Conservation (phyloP, 2,888 invertebrate species). For the Eristalis intricaria region DNA sequence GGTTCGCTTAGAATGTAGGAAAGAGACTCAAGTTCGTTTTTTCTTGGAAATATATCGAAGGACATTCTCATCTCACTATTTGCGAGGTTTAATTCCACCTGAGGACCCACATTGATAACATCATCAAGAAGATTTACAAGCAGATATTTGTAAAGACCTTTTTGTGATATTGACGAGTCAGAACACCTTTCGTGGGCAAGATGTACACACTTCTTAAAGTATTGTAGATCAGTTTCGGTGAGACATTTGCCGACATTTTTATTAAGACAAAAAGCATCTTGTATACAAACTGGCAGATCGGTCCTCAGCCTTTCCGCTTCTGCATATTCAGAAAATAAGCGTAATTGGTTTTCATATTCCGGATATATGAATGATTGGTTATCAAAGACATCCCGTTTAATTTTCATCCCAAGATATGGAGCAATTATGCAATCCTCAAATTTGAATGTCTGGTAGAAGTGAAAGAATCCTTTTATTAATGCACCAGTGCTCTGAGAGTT, state of each 20-base stretch:
- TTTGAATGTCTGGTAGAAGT: slow-evolving; percentile 85
- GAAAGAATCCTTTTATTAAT: slow-evolving; percentile 86
- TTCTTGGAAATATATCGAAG: slow-evolving; percentile 46
- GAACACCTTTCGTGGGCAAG: slow-evolving; percentile 73
- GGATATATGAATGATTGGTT: slow-evolving; percentile 68
- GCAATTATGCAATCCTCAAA: slow-evolving; percentile 84
- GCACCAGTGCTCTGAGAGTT: slow-evolving; percentile 80
- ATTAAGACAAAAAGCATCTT: slow-evolving; percentile 78
- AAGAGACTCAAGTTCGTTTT: slow-evolving; percentile 45
- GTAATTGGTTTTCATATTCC: slow-evolving; percentile 74
- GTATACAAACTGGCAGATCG: slow-evolving; percentile 76
- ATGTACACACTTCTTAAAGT: slow-evolving; percentile 74
- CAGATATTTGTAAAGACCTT: slow-evolving; percentile 42
- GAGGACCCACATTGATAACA: slow-evolving; percentile 16
- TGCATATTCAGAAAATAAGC: slow-evolving; percentile 18
- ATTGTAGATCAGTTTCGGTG: slow-evolving; percentile 73
- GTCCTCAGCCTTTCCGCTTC: slow-evolving; percentile 55
- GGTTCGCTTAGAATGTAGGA: slow-evolving; percentile 30
- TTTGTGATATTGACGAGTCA: slow-evolving; percentile 21
- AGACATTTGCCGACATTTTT: slow-evolving; percentile 77
- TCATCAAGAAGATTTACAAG: slow-evolving; percentile 48
- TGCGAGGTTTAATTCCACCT: background rate
- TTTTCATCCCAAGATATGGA: slow-evolving; percentile 84
- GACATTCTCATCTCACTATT: slow-evolving; percentile 25
- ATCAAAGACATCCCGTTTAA: slow-evolving; percentile 81